A percentile compares a stretch with the other conserved stretches of the same genome.
phyloP scores from a whole-genome alignment of 2,797 vertebrate genomes.

The Hirundo rustica region DNA sequence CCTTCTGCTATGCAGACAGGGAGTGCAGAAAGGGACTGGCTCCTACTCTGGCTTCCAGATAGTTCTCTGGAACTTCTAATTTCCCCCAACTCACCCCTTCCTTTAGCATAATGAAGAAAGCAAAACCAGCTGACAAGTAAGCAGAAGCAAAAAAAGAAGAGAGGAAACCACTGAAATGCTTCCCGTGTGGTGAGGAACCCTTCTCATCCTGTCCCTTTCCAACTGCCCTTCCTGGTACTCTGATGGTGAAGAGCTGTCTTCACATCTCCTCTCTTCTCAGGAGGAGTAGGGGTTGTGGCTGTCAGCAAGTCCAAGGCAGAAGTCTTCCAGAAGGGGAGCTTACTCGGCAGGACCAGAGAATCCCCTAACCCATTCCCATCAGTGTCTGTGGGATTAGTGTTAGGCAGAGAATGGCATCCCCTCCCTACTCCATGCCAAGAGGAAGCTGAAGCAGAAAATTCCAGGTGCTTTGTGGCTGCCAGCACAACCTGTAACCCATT shows the following conservation, averaged over 20 bases:
- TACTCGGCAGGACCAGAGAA: neutral
- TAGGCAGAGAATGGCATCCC: neutral
- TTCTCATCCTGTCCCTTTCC: neutral
- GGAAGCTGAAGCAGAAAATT: neutral
- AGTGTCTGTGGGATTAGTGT: neutral
- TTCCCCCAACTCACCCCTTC: neutral
- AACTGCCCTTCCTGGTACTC: neutral
- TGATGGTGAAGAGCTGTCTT: neutral
- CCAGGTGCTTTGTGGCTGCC: neutral
- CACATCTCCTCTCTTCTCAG: neutral
- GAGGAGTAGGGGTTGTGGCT: neutral
- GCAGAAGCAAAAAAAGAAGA: neutral
- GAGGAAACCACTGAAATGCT: neutral
- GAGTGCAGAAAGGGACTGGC: neutral
- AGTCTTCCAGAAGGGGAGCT: neutral
- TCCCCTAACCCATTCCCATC: neutral
- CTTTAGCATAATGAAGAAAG: neutral
- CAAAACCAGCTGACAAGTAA: neutral
- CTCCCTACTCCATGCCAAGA: accelerated
- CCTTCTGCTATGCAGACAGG: neutral
- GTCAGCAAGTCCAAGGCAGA: neutral
- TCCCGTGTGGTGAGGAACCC: neutral
- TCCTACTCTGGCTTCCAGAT: neutral
- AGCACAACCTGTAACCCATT: neutral
- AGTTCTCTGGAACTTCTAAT: neutral